Base-by-base conservation (phyloP, 1,140 invertebrate genomes). In the Procambarus virginalis region DNA sequence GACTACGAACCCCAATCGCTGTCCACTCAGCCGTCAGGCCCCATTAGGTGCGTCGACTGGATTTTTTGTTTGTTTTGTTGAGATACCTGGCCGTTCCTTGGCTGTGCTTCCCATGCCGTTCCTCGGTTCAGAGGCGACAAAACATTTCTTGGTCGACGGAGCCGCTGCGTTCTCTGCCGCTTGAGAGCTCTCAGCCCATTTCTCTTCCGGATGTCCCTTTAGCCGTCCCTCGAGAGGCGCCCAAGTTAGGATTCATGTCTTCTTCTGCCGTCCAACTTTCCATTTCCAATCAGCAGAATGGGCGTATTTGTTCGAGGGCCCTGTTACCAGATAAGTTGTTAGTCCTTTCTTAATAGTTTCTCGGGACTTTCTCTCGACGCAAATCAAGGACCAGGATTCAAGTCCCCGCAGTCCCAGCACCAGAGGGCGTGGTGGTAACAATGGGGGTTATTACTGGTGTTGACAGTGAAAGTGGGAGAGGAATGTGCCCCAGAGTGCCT, bases 241-340 rank as follows among this genome's bases (percentile, higher is more conserved):
- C 68, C n/a, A 73, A 73, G 68, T 73, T 73, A 73, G 68, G 68
- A 73, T 22, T 73, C 68, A 34, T 22, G 68, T 73, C 68, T 73
- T 73, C 22, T 73, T 68, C 60, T n/a, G 60, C 60, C 60, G 60
- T 68, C 68, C 68, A 73, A 73, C 68, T 73, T 73, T n/a, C 68
- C 68, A 73, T 73, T 73, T 73, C 68, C 68, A 73, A 73, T 73
- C 68, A 73, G 68, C 68, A 34, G 68, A 73, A 73, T 73, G 68
- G 68, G 5, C 68, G 68, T 73, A 73, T 73, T 73, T 73, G 68
- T 34, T 73, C n/a, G 22, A 73, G 68, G n/a, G 20, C n/a, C 68
- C n/a, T 9, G 68, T 73, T 73, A 73, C 68, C 68, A 73, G 68
- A 73, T 4, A 34, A 73, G n/a, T 34, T 73, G 68, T 34, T 20